phyloP scores from a whole-genome alignment of 1,140 invertebrate genomes.

The Prorops nasuta region DNA sequence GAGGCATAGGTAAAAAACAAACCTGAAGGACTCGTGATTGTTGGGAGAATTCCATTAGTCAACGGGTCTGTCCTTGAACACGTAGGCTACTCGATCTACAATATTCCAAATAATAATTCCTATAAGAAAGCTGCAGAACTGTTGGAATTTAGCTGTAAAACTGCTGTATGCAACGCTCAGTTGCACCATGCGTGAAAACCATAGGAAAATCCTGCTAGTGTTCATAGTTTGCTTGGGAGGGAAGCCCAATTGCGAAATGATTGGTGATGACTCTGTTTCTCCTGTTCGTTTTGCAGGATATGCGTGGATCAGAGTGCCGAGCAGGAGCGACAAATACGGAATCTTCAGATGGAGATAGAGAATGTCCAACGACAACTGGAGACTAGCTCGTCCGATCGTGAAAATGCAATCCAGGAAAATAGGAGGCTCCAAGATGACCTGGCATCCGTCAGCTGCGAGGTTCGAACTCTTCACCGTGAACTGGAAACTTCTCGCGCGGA shows the following conservation, averaged over 20 bases:
- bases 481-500: conserved; percentile 64
- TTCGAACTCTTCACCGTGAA: conserved; percentile 58
- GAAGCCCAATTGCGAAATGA: too few relatives aligned
- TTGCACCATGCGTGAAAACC: background rate
- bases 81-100: too few relatives aligned
- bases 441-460: conserved; percentile 54
- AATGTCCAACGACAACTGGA: conserved; percentile 59
- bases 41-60: too few relatives aligned
- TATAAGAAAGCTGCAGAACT: too few relatives aligned
- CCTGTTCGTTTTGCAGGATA: conserved; percentile 29
- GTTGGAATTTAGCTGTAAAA: background rate
- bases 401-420: conserved; percentile 61
- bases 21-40: too few relatives aligned
- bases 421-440: conserved; percentile 67
- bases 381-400: conserved; percentile 56
- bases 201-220: too few relatives aligned
- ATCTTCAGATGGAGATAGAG: conserved; percentile 58
- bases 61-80: too few relatives aligned
- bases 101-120: too few relatives aligned
- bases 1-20: too few relatives aligned
- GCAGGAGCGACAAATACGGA: conserved; percentile 40
- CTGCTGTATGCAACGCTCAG: background rate
- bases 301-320: conserved; percentile 43
- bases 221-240: too few relatives aligned
- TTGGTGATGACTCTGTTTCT: background rate